phyloP scores from a whole-genome alignment of 2,888 invertebrate genomes.

The Tineola bisselliella region DNA sequence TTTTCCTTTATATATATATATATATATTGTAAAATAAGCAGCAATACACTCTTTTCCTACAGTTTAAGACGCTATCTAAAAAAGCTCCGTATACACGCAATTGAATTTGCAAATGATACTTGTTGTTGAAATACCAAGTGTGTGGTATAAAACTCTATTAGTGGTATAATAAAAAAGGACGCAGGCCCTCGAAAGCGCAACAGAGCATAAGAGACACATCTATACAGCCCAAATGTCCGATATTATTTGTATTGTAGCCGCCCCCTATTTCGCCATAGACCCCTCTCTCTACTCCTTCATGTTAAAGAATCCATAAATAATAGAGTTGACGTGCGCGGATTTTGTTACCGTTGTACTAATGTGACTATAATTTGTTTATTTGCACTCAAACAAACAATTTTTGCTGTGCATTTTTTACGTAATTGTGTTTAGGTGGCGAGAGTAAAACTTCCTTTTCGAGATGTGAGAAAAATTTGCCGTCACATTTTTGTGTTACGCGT shows the following conservation, averaged over 20 bases:
- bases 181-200: conserved; percentile 36
- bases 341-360: conserved; percentile 36
- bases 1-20: too few relatives aligned
- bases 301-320: conserved; percentile 69
- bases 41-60: too few relatives aligned
- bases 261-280: conserved; percentile 17
- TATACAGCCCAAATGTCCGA: conserved; percentile 57
- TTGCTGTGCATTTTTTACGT: too few relatives aligned
- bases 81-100: too few relatives aligned
- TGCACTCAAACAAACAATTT: not conserved
- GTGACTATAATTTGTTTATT: not conserved
- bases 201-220: conserved; percentile 57
- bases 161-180: conserved; percentile 16
- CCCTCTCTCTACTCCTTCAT: conserved; percentile 50
- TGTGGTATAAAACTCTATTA: not conserved
- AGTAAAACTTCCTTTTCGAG: too few relatives aligned
- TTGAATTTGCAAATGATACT: too few relatives aligned
- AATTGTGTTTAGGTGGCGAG: too few relatives aligned
- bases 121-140: not conserved
- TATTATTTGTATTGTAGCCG: conserved; percentile 30
- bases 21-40: too few relatives aligned
- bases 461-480: too few relatives aligned
- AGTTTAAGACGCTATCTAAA: too few relatives aligned
- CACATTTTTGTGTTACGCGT: too few relatives aligned
- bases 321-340: conserved; percentile 64